Conservation (phyloP, 2,888 invertebrate species). For the Lycia hirtaria region DNA sequence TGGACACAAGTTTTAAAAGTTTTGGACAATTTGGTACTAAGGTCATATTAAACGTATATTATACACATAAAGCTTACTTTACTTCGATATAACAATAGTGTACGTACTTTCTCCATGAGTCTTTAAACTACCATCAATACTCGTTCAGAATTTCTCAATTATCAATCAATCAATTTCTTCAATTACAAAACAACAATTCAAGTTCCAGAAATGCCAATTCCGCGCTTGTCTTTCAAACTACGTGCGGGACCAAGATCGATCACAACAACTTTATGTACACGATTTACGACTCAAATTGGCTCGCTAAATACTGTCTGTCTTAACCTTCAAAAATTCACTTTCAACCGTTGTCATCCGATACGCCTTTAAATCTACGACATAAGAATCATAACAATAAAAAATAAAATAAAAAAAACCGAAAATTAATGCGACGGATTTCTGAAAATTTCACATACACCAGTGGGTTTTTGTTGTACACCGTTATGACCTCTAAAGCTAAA, state of each 20-base stretch:
- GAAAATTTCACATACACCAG: not conserved
- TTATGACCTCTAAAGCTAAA: not conserved
- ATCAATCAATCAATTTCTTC: slow-evolving; percentile 19
- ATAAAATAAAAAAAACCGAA: too few relatives aligned
- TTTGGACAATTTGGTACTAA: too few relatives aligned
- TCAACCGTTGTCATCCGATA: not conserved
- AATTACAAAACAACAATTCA: slow-evolving; percentile 19
- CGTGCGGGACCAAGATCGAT: too few relatives aligned
- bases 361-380: not conserved
- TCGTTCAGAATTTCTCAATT: slow-evolving; percentile 6
- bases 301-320: not conserved
- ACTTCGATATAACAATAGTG: not conserved
- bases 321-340: slow-evolving; percentile 7
- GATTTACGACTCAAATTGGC: slow-evolving; percentile 2
- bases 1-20: too few relatives aligned
- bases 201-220: slow-evolving; percentile 20
- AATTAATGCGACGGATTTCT: not conserved
- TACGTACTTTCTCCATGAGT: not conserved
- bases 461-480: not conserved
- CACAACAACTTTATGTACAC: slow-evolving; percentile 11
- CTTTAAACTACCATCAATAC: slow-evolving; percentile 9
- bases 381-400: not conserved
- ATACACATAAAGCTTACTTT: not conserved
- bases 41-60: too few relatives aligned
- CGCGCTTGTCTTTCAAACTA: slow-evolving; percentile 14